Evolutionary conservation across 2,888 invertebrate genomes (phyloP).

Genomic region (Ophion ellenae): DNA sequence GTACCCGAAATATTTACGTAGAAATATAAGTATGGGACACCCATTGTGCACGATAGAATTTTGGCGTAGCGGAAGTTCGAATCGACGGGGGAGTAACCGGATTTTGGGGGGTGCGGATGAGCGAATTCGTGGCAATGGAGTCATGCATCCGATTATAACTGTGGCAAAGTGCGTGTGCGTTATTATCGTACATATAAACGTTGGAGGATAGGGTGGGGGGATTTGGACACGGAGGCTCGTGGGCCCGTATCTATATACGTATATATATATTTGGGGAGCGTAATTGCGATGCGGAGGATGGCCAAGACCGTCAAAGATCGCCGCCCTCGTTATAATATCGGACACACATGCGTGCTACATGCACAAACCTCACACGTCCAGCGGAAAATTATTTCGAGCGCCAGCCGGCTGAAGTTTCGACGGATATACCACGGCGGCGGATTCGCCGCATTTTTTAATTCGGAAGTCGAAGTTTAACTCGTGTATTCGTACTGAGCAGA

Average conservation of each 20-base stretch:
- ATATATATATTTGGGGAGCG: constrained; percentile 28
- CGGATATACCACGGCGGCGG: constrained; percentile 67
- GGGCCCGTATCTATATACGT: constrained; percentile 1
- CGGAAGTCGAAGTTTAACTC: constrained; percentile 79
- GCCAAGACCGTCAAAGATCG: constrained; percentile 28
- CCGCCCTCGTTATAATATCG: constrained; percentile 4
- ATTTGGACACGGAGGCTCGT: constrained; percentile 17
- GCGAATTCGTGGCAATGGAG: constrained; percentile 56
- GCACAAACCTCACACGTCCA: constrained; percentile 1
- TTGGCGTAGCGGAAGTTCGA: constrained; percentile 67
- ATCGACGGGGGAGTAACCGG: constrained; percentile 45
- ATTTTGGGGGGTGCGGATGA: constrained; percentile 65
- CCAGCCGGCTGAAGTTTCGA: constrained; percentile 78
- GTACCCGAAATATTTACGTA: neutral
- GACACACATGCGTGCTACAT: neutral
- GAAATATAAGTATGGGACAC: neutral
- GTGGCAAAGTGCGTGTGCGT: constrained; percentile 60
- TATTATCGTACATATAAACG: constrained; percentile 43
- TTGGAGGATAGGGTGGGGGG: neutral
- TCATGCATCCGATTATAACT: constrained; percentile 62
- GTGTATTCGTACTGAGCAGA: constrained; percentile 4
- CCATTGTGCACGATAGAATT: neutral
- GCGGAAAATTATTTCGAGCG: constrained; percentile 74
- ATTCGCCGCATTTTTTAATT: constrained; percentile 72
- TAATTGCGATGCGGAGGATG: constrained; percentile 55